phyloP scores from a whole-genome alignment of 2,113 vertebrate genomes.

The Sorex fumeus region DNA sequence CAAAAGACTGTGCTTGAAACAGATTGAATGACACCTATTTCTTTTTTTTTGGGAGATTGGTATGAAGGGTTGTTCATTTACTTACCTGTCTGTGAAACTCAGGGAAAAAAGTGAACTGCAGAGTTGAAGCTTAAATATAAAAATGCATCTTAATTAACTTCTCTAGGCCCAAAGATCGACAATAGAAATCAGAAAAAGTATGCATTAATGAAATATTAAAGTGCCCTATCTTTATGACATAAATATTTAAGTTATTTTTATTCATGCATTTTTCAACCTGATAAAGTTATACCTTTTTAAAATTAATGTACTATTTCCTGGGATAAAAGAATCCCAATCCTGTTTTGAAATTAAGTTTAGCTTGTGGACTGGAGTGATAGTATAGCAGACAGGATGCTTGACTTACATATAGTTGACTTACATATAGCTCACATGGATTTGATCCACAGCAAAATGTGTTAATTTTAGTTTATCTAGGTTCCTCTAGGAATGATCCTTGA shows the following conservation, averaged over 20 bases:
- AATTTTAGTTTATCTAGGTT: no score
- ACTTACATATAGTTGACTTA: no score
- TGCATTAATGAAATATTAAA: neutral
- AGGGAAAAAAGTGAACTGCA: neutral
- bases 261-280: neutral
- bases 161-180: neutral
- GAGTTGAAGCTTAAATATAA: constrained; percentile 16
- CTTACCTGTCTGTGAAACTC: constrained; percentile 32
- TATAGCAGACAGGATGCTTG: no score
- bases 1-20: constrained; percentile 63
- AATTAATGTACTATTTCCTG: no score
- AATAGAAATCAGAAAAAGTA: neutral
- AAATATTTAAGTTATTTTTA: constrained; percentile 23
- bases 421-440: no score
- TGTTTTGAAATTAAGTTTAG: neutral
- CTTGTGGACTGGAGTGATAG: neutral
- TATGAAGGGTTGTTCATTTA: constrained; percentile 37
- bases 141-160: neutral
- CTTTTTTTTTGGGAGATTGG: constrained; percentile 60
- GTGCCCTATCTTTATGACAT: neutral
- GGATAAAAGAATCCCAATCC: no score
- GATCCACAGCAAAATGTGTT: no score
- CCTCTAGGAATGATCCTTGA: no score
- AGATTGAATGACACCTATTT: constrained; percentile 35
- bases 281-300: neutral